These are phyloP conservation scores for Sitta europaea DNA, from an alignment of 2,113 vertebrate genomes.

Conservation along the genomic window DNA sequence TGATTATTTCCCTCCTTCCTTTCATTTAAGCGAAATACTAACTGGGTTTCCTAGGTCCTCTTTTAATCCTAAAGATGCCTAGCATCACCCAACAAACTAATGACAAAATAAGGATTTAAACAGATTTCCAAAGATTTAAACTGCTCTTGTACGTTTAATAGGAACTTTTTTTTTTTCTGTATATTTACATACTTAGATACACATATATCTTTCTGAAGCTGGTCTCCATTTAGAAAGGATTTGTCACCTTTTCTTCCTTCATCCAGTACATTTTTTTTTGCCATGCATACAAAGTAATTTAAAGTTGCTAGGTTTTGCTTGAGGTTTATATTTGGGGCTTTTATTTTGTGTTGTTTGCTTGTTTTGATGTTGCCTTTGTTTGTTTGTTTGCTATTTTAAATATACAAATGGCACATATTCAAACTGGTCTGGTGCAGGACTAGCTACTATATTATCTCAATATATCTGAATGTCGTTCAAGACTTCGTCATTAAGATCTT, in stretches of 20 bases:
- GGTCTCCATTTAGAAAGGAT: not conserved
- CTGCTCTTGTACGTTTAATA: not conserved
- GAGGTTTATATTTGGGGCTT: rapidly evolving
- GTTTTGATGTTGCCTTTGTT: not conserved
- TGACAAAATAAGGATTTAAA: not conserved
- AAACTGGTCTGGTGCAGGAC: not conserved
- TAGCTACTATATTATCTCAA: not conserved
- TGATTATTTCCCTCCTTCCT: not conserved
- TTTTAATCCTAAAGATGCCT: not conserved
- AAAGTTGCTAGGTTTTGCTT: not conserved
- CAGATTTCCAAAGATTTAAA: not conserved
- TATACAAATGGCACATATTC: not conserved
- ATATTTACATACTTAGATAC: not conserved
- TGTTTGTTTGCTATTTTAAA: not conserved
- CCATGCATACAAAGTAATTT: not conserved
- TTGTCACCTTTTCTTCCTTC: not conserved
- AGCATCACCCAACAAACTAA: not conserved
- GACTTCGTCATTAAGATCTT: not conserved
- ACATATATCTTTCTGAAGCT: not conserved
- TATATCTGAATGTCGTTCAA: not conserved
- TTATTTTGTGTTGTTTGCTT: not conserved
- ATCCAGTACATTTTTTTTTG: not conserved
- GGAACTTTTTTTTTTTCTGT: not conserved
- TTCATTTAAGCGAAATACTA: not conserved
- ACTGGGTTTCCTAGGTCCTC: not conserved